Evolutionary conservation across 1,140 invertebrate genomes (phyloP), one percentile per base, ranked within the genome.

Genomic region (Acromyrmex charruanus): DNA sequence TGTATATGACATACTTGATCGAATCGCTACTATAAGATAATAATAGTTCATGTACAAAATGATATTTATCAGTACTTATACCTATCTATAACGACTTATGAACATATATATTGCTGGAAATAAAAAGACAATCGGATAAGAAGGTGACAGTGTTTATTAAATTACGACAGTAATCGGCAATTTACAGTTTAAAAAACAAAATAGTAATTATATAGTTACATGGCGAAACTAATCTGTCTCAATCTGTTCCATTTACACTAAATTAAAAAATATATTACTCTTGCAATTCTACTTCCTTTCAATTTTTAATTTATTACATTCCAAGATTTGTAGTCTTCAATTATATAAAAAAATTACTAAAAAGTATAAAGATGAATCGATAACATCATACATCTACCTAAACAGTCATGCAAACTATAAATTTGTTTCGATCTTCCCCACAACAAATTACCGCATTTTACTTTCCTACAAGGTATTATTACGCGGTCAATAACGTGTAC

Each of bases 11-110:
- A 66, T 35, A 59, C 55, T 79, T 69, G 35, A 79, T 79, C 18
- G 18, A 79, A 77, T 31, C 21, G 39, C 35, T 16, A 18, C 25
- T 79, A 25, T 21, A 51, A 65, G 75, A 66, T 79, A 79, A 79
- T 79, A 66, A 31, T 66, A 79, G 61, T 66, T 66, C 25, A 21
- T 28, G 5, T 77, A 65, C 16, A 51, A 66, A 66, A 51, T 66
- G 18, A 53, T 66, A 31, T 14, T 31, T 68, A 74, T 61, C 35
- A 25, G 55, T 25, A 21, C 0, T 55, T 66, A 49, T 79, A 16
- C 1, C 18, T 21, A n/a, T 31, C 44, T 7, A 31, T 66, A 53
- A 74, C 0, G 58, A 63, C 59, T 18, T 18, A 28, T 18, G 44
- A 31, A 53, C 39, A 51, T 16, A 14, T 16, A 14, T 59, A 31